Percentiles rank a stretch among this genome's conserved stretches.
These are phyloP conservation scores for Agrochola lota DNA, from an alignment of 2,888 invertebrate species.

Conservation along the genomic window DNA sequence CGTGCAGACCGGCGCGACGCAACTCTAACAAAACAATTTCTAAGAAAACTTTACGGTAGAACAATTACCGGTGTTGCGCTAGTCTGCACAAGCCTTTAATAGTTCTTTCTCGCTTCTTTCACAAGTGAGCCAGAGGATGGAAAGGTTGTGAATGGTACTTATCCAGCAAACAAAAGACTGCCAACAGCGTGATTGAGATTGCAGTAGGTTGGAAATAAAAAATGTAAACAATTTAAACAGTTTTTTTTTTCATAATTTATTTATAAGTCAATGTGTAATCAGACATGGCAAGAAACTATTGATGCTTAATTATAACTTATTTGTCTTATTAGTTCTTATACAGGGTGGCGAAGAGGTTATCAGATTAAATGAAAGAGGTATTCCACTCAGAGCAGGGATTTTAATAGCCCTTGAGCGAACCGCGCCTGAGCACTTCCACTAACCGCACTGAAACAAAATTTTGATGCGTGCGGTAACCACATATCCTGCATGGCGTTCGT, in stretches of 20 bases:
- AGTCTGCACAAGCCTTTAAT: neutral
- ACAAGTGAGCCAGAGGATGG: neutral
- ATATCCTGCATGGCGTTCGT: neutral
- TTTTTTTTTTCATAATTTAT: slow-evolving; percentile 22
- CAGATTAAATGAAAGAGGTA: neutral
- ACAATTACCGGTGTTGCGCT: no score
- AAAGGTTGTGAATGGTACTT: neutral
- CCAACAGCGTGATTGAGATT: no score
- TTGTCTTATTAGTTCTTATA: slow-evolving; percentile 20
- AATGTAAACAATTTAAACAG: neutral
- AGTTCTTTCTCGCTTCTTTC: neutral
- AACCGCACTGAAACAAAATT: no score
- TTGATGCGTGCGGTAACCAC: neutral
- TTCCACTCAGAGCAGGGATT: no score
- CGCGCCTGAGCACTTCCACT: no score
- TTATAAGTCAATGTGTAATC: slow-evolving; percentile 48
- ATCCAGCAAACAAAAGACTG: neutral
- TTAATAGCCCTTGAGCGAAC: no score
- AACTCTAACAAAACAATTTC: no score
- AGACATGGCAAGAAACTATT: slow-evolving; percentile 57
- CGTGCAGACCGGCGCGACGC: no score
- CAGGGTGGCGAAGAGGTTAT: neutral
- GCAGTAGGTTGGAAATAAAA: neutral
- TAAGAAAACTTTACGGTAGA: no score
- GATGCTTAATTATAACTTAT: slow-evolving; percentile 32